These are phyloP conservation scores for Macrobrachium nipponense DNA, from an alignment of 1,140 invertebrate genomes.

Conservation along the genomic window DNA sequence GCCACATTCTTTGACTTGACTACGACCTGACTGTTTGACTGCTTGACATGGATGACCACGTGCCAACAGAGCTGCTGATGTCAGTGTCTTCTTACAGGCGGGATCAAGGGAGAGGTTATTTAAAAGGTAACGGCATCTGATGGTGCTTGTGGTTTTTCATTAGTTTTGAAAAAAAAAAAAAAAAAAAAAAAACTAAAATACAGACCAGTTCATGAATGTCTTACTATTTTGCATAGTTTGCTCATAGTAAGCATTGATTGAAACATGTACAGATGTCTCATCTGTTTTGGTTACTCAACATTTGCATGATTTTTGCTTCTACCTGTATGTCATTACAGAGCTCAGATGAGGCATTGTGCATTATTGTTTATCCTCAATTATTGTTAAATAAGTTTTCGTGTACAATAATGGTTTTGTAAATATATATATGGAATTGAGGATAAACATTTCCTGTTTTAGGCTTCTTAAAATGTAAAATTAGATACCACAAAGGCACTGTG, in stretches of 20 bases:
- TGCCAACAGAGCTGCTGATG: slow-evolving; percentile 60
- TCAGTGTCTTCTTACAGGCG: slow-evolving; percentile 61
- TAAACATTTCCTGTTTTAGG: slow-evolving; percentile 46
- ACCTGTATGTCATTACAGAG: slow-evolving; percentile 11
- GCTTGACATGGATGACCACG: slow-evolving; percentile 45
- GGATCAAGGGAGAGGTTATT: slow-evolving; percentile 61
- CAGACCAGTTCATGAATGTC: slow-evolving; percentile 14
- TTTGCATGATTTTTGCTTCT: slow-evolving; percentile 11
- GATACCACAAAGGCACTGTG: slow-evolving; percentile 37
- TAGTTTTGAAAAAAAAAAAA: slow-evolving; percentile 43
- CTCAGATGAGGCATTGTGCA: slow-evolving; percentile 35
- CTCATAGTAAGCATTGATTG: slow-evolving; percentile 21
- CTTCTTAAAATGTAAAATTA: slow-evolving; percentile 40
- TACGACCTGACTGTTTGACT: slow-evolving; percentile 48
- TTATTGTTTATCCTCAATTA: slow-evolving; percentile 54
- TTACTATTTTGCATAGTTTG: slow-evolving; percentile 6
- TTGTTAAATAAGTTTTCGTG: neutral
- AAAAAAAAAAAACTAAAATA: slow-evolving; percentile 1
- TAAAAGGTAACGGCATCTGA: slow-evolving; percentile 56
- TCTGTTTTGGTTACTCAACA: neutral
- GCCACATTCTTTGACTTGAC: slow-evolving; percentile 44
- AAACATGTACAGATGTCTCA: slow-evolving; percentile 40
- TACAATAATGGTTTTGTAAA: neutral
- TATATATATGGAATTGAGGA: slow-evolving; percentile 40
- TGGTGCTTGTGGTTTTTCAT: slow-evolving; percentile 57